Percentiles rank a stretch among this genome's conserved stretches.
phyloP scores from a whole-genome alignment of 1,140 invertebrate species.

The Phenacoccus solenopsis region DNA sequence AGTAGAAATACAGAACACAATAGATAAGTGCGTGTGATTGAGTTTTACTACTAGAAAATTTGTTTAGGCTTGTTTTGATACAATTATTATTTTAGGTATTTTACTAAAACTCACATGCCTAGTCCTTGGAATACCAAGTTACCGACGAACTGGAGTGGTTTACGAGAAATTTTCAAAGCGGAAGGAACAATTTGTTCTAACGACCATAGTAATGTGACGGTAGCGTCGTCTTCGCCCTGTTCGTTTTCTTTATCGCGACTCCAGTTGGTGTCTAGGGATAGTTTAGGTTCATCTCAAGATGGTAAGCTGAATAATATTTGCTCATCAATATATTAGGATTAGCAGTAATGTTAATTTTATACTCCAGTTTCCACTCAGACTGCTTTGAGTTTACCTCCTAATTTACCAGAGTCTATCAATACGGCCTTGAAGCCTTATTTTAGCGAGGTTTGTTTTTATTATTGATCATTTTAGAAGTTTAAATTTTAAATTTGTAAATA shows the following conservation, averaged over 20 bases:
- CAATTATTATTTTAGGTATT: neutral
- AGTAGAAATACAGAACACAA: neutral
- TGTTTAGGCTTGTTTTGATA: neutral
- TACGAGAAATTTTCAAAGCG: neutral
- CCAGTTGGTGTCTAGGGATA: neutral
- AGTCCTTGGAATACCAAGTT: neutral
- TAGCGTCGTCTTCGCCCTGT: neutral
- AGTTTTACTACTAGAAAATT: too few species aligned
- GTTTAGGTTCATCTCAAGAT: neutral
- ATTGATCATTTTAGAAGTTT: neutral
- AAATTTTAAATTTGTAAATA: neutral
- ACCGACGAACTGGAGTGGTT: neutral
- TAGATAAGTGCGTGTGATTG: neutral
- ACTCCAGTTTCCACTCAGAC: conserved; percentile 10
- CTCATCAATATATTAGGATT: neutral
- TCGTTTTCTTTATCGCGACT: neutral
- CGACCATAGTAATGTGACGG: neutral
- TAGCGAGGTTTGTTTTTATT: neutral
- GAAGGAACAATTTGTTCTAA: neutral
- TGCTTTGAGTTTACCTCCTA: conserved; percentile 14
- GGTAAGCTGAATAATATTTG: neutral
- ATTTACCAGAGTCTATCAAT: conserved; percentile 10
- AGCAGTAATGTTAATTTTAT: neutral
- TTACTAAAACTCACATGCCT: neutral
- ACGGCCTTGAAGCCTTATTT: conserved; percentile 5